Conservation (phyloP, 2,888 invertebrate genomes). For the Zootermopsis nevadensis region DNA sequence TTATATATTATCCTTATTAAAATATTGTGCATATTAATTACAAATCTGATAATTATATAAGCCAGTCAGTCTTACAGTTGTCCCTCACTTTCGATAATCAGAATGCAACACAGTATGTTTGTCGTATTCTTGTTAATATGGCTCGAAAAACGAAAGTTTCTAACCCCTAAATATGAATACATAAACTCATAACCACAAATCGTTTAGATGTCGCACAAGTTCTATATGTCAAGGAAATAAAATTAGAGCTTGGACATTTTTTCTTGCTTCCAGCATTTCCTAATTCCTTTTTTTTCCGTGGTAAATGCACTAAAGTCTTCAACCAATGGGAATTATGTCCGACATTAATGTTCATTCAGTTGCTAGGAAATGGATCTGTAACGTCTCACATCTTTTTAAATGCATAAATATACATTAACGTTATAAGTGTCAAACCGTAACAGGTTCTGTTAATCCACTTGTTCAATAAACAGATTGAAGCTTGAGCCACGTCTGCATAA, state of each 20-base stretch:
- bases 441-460: neutral
- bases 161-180: neutral
- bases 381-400: neutral
- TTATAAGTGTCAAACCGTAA: constrained; percentile 2
- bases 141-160: neutral
- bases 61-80: no score
- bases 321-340: neutral
- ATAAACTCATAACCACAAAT: neutral
- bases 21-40: no score
- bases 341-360: constrained; percentile 13
- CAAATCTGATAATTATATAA: no score
- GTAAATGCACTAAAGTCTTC: neutral
- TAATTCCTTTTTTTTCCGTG: neutral
- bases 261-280: neutral
- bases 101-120: neutral
- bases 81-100: no score
- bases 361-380: neutral
- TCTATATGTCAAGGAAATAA: neutral
- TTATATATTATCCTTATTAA: no score
- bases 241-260: neutral
- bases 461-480: constrained; percentile 1
- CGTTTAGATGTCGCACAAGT: neutral
- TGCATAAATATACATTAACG: neutral
- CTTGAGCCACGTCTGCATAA: neutral
- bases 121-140: neutral